phyloP scores from a whole-genome alignment of 2,888 invertebrate species.

The Plebejus melissa region DNA sequence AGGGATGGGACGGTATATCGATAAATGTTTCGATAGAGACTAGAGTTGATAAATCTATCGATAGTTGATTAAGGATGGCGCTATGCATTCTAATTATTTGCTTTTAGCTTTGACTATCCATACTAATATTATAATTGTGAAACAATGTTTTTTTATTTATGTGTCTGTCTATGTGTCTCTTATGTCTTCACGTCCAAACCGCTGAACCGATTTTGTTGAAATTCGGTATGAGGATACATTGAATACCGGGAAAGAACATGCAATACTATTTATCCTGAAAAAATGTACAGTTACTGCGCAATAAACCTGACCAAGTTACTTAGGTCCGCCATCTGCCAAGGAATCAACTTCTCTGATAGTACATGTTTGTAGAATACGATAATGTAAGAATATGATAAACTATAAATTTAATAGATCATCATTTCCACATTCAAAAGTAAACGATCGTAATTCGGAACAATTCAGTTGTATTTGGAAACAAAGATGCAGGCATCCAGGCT shows the following conservation, averaged over 20 bases:
- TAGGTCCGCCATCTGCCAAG: no score
- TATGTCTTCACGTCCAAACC: no score
- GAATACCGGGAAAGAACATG: no score
- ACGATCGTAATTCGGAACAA: background rate
- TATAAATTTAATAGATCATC: background rate
- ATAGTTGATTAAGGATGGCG: background rate
- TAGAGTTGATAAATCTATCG: background rate
- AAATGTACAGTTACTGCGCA: no score
- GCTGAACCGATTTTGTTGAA: no score
- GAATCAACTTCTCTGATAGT: no score
- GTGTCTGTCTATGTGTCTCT: background rate
- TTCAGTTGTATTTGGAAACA: background rate
- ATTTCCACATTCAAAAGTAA: background rate
- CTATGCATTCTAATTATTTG: background rate
- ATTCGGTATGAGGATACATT: no score
- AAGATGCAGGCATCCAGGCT: background rate
- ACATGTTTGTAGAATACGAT: no score
- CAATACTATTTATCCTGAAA: no score
- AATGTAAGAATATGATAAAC: no score
- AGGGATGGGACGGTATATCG: background rate
- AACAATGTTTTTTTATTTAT: background rate
- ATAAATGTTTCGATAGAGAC: background rate
- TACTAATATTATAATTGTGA: no score
- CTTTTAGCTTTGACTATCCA: background rate
- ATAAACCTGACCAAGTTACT: no score